A percentile compares a stretch with the other conserved stretches of the same genome.
phyloP scores from a whole-genome alignment of 2,113 vertebrate genomes.

The Regulus satrapa region DNA sequence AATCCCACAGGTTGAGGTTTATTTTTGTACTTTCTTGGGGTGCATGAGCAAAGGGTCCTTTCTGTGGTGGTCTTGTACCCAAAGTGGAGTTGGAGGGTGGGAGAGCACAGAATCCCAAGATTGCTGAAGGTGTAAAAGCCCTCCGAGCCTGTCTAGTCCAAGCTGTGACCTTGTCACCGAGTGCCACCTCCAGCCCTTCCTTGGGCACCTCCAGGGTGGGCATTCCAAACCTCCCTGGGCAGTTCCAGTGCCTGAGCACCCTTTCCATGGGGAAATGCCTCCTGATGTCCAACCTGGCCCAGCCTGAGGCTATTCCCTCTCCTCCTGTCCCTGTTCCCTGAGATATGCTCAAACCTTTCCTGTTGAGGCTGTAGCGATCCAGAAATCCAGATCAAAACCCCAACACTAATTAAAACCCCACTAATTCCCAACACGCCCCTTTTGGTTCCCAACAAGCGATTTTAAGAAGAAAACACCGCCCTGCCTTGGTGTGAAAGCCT shows the following conservation, averaged over 20 bases:
- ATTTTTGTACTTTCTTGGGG: accelerated
- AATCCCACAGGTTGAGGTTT: accelerated
- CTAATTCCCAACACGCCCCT: background rate
- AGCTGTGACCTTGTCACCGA: background rate
- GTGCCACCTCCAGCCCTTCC: accelerated
- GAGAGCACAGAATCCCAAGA: background rate
- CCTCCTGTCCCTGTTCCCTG: background rate
- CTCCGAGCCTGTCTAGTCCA: background rate
- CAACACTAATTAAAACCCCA: background rate
- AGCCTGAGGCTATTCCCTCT: accelerated
- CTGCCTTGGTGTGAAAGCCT: accelerated
- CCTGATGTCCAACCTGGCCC: background rate
- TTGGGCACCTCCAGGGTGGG: background rate
- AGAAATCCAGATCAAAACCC: background rate
- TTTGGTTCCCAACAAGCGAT: background rate
- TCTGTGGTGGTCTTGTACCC: accelerated
- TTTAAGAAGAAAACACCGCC: background rate
- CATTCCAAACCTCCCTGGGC: background rate
- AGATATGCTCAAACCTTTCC: background rate
- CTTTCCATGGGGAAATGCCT: background rate
- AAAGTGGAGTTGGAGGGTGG: background rate
- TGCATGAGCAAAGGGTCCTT: accelerated
- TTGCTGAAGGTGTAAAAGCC: background rate
- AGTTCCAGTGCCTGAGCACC: accelerated
- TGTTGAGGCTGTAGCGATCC: accelerated